Conservation (phyloP, 2,888 invertebrate genomes). For the Agrotis segetum region DNA sequence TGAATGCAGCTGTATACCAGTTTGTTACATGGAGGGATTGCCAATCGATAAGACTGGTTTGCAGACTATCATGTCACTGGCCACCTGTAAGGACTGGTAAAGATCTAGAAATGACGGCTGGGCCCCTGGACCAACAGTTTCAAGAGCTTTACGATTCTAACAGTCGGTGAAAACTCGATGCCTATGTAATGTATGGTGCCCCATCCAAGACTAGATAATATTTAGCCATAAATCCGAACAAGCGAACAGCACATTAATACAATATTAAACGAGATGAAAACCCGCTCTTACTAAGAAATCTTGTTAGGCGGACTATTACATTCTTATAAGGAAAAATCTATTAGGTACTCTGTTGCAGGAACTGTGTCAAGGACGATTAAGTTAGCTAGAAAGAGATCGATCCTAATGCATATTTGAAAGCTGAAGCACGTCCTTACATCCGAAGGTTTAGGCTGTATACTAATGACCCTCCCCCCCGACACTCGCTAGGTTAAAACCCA, state of each 20-base stretch:
- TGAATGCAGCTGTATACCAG: no score
- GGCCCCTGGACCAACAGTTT: no score
- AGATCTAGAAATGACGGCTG: no score
- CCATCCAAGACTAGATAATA: no score
- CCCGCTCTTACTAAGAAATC: slow-evolving; percentile 10
- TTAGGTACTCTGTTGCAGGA: slow-evolving; percentile 51
- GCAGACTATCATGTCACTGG: no score
- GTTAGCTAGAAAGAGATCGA: slow-evolving; percentile 72
- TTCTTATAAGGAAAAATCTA: slow-evolving; percentile 47
- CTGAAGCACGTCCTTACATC: slow-evolving; percentile 12
- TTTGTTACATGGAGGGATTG: no score
- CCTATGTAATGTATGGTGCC: no score
- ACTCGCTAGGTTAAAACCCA: no score
- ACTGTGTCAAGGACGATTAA: slow-evolving; percentile 75
- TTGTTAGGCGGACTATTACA: slow-evolving; percentile 14
- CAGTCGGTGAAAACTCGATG: no score
- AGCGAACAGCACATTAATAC: not conserved
- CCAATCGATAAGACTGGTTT: no score
- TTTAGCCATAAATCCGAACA: not conserved
- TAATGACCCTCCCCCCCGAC: not conserved
- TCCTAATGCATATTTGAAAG: slow-evolving; percentile 48
- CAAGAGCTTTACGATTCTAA: no score
- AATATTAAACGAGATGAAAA: slow-evolving; percentile 7
- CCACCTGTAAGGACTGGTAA: no score
- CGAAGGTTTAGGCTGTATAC: slow-evolving; percentile 10